Percentiles rank a stretch among this genome's conserved stretches.
These are phyloP conservation scores for Drosophila bocqueti DNA, from an alignment of 1,140 invertebrate species.

Conservation along the genomic window DNA sequence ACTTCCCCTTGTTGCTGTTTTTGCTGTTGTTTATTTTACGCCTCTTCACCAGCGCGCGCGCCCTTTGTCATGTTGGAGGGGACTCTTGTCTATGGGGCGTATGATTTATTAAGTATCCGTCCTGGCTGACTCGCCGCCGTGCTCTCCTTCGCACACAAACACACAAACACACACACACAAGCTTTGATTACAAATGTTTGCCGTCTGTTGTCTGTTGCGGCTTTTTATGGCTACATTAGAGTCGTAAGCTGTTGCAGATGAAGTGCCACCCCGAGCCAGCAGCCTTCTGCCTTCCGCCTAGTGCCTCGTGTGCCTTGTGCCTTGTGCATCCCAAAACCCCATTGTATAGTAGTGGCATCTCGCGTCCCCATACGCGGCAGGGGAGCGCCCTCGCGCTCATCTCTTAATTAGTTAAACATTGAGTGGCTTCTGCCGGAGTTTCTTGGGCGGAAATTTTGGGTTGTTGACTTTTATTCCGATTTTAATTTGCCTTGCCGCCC, in stretches of 20 bases:
- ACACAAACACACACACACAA: conserved; percentile 5
- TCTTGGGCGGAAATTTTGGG: conserved; percentile 20
- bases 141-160: conserved; percentile 15
- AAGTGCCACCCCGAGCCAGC: conserved; percentile 33
- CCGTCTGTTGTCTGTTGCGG: conserved; percentile 58
- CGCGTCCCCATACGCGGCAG: conserved; percentile 9
- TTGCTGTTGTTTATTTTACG: conserved; percentile 17
- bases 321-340: neutral
- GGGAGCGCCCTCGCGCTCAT: neutral
- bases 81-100: conserved; percentile 60
- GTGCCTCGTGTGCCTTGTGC: neutral
- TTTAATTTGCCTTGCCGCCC: conserved; percentile 38
- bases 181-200: conserved; percentile 70
- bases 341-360: neutral
- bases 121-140: conserved; percentile 50
- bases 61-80: conserved; percentile 25
- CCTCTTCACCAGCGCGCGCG: conserved; percentile 16
- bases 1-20: conserved; percentile 10
- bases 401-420: conserved; percentile 80
- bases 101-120: conserved; percentile 79
- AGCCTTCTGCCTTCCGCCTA: neutral
- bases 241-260: conserved; percentile 64
- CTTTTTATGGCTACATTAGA: conserved; percentile 78
- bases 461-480: conserved; percentile 54
- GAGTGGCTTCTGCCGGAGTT: conserved; percentile 33